A percentile compares a stretch with the other conserved stretches of the same genome.
Conservation (phyloP, 2,888 invertebrate genomes). For the Notodonta ziczac region DNA sequence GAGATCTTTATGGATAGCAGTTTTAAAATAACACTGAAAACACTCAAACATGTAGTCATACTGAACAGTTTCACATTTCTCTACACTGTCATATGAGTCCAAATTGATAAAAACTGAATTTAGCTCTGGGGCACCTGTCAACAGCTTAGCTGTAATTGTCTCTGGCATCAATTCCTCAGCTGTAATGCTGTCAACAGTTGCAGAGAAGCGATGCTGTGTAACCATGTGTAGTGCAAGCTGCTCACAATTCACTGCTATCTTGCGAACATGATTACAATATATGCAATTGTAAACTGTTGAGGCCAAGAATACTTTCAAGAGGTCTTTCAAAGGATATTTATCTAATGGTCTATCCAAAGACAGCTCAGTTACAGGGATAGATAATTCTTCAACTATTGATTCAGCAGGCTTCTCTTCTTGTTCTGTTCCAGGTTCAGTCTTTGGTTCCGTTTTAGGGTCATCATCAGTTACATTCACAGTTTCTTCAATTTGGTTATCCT, state of each 20-base stretch:
- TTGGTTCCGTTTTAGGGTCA: slow-evolving; percentile 57
- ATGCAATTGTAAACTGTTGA: slow-evolving; percentile 89
- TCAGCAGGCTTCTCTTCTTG: slow-evolving; percentile 54
- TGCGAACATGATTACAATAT: slow-evolving; percentile 94
- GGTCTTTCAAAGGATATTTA: slow-evolving; percentile 88
- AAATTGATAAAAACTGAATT: slow-evolving; percentile 88
- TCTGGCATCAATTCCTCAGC: slow-evolving; percentile 89
- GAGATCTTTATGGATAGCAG: slow-evolving; percentile 92
- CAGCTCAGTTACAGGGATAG: slow-evolving; percentile 88
- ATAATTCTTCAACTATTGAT: slow-evolving; percentile 71
- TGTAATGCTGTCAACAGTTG: slow-evolving; percentile 90
- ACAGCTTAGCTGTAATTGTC: slow-evolving; percentile 88
- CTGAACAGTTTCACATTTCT: slow-evolving; percentile 82
- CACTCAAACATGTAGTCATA: slow-evolving; percentile 92
- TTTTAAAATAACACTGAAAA: slow-evolving; percentile 93
- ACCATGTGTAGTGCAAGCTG: slow-evolving; percentile 92
- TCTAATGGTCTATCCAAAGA: slow-evolving; percentile 90
- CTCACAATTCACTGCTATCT: slow-evolving; percentile 93
- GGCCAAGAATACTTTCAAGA: slow-evolving; percentile 89
- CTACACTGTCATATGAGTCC: slow-evolving; percentile 87
- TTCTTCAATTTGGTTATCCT: slow-evolving; percentile 39
- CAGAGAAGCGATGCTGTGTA: slow-evolving; percentile 91
- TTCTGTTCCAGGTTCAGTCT: slow-evolving; percentile 58
- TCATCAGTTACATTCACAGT: slow-evolving; percentile 52
- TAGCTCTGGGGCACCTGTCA: slow-evolving; percentile 85